A percentile compares a stretch with the other conserved stretches of the same genome.
Conservation (phyloP, 2,888 invertebrate species). For the Dascillus cervinus region DNA sequence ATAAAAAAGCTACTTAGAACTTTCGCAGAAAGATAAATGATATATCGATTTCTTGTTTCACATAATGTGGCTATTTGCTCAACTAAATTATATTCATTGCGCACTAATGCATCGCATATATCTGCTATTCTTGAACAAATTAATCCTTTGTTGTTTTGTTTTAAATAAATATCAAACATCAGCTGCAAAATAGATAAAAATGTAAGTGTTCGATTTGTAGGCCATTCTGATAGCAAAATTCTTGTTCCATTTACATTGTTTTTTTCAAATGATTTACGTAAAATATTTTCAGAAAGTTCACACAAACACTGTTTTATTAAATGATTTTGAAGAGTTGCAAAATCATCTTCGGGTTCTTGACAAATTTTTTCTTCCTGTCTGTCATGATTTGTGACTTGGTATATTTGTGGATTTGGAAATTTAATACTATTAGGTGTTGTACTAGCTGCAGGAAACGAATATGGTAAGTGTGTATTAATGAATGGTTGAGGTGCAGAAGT, state of each 20-base stretch:
- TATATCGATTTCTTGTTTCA: conserved; percentile 69
- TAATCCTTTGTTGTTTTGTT: conserved; percentile 73
- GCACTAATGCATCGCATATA: conserved; percentile 70
- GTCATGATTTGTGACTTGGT: conserved; percentile 10
- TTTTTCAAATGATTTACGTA: conserved; percentile 64
- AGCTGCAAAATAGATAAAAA: conserved; percentile 78
- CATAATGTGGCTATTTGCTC: conserved; percentile 76
- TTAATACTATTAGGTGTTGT: too few species aligned
- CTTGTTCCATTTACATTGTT: conserved; percentile 45
- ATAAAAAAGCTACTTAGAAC: conserved; percentile 77
- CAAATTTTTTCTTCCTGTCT: conserved; percentile 5
- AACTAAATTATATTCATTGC: conserved; percentile 75
- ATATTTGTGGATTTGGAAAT: too few species aligned
- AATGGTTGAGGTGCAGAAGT: too few species aligned
- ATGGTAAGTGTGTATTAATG: too few species aligned
- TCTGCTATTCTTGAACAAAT: conserved; percentile 76
- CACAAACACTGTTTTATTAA: conserved; percentile 74
- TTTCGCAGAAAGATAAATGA: conserved; percentile 72
- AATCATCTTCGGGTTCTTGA: conserved; percentile 15
- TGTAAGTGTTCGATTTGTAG: conserved; percentile 60
- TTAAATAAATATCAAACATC: conserved; percentile 75
- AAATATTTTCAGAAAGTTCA: conserved; percentile 60
- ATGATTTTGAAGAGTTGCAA: conserved; percentile 54
- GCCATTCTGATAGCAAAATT: conserved; percentile 54
- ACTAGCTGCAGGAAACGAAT: too few species aligned